A percentile compares a stretch with the other conserved stretches of the same genome.
Evolutionary conservation across 2,113 vertebrate genomes (phyloP).

Genomic region (Rhinoderma darwinii): DNA sequence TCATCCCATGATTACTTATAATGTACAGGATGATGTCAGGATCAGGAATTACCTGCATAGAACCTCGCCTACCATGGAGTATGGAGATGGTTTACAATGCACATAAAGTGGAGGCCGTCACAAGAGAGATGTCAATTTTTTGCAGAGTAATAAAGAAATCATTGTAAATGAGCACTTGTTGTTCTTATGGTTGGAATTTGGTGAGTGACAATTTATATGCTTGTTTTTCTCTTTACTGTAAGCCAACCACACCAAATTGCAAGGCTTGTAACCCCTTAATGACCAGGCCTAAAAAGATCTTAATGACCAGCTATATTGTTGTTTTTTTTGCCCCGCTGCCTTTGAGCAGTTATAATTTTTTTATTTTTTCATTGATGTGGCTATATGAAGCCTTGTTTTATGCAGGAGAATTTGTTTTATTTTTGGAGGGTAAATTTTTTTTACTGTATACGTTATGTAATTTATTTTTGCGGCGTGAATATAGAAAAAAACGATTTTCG

Average conservation of each 20-base stretch:
- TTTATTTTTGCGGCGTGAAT: no score
- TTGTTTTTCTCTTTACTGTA: constrained; percentile 18
- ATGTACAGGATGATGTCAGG: constrained; percentile 5
- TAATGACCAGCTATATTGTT: no score
- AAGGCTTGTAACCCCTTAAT: no score
- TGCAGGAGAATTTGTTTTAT: no score
- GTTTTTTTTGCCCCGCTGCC: no score
- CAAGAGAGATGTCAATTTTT: constrained; percentile 16
- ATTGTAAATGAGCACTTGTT: background rate
- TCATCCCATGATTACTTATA: background rate
- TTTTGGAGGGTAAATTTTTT: no score
- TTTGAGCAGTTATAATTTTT: no score
- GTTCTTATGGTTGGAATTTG: background rate
- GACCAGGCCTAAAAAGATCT: no score
- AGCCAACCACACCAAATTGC: background rate
- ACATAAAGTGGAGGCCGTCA: constrained; percentile 12
- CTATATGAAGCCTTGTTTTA: no score
- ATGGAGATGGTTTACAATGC: constrained; percentile 15
- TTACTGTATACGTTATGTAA: no score
- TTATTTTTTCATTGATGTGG: no score
- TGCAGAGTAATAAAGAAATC: background rate
- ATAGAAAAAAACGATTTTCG: no score
- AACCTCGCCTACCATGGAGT: background rate
- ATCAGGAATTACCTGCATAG: background rate
- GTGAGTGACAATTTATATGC: constrained; percentile 10